phyloP scores from a whole-genome alignment of 1,140 invertebrate genomes.

The Micrasema minimum region DNA sequence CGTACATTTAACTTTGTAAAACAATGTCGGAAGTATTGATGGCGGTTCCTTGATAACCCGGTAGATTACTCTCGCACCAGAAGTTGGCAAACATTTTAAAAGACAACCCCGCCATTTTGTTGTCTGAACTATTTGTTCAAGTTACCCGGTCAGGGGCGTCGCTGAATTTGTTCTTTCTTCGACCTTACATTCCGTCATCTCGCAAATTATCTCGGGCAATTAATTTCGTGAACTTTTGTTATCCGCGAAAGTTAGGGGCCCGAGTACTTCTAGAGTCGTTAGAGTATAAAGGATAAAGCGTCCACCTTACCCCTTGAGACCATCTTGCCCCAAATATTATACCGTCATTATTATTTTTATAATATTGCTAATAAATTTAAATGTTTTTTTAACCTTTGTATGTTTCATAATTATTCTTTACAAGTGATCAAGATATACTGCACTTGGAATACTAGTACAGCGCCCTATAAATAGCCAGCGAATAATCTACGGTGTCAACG shows the following conservation, averaged over 20 bases:
- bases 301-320: conserved; percentile 10
- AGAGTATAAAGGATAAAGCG: conserved; percentile 10
- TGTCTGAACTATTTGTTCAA: conserved; percentile 19
- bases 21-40: not conserved
- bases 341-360: too few relatives aligned
- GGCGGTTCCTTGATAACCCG: not conserved
- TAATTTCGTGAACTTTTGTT: conserved; percentile 50
- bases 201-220: conserved; percentile 52
- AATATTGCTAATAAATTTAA: too few relatives aligned
- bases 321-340: not conserved
- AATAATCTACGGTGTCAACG: too few relatives aligned
- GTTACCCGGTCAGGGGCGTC: conserved; percentile 2
- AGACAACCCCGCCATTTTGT: conserved; percentile 1
- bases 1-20: not conserved
- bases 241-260: conserved; percentile 37
- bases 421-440: too few relatives aligned
- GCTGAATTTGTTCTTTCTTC: conserved; percentile 44
- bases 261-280: conserved; percentile 26
- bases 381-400: too few relatives aligned
- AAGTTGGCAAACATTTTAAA: conserved; percentile 27
- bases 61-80: not conserved
- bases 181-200: conserved; percentile 49
- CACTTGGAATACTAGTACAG: too few relatives aligned
- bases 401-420: too few relatives aligned
- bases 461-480: too few relatives aligned